A percentile compares a stretch with the other conserved stretches of the same genome.
These are phyloP conservation scores for Dromococcyx pavoninus DNA, from an alignment of 2,797 vertebrate species.

Conservation along the genomic window DNA sequence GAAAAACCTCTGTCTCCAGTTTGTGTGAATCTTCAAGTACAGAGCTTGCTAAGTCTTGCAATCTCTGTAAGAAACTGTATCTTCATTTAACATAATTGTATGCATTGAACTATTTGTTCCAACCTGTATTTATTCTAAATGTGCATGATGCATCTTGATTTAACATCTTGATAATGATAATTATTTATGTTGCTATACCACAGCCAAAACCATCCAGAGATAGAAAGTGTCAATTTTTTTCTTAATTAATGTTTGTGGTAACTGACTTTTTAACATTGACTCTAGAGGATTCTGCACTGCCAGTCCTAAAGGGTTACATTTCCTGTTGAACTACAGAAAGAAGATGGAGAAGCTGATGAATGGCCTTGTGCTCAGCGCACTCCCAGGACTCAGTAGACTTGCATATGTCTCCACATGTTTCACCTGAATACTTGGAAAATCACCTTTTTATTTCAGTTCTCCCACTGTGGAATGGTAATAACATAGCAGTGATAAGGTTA, in stretches of 20 bases:
- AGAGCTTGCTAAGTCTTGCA: not conserved
- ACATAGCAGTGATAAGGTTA: not conserved
- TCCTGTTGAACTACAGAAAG: not conserved
- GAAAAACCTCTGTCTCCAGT: not conserved
- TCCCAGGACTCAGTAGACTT: not conserved
- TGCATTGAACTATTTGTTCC: not conserved
- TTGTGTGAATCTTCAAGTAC: not conserved
- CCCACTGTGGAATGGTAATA: not conserved
- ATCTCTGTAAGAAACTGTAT: not conserved
- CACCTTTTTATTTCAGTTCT: not conserved
- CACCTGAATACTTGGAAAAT: not conserved
- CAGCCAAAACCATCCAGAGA: not conserved
- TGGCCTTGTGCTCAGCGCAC: not conserved
- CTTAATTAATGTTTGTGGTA: not conserved
- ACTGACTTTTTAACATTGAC: not conserved
- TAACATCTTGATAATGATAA: not conserved
- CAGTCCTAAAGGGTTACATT: not conserved
- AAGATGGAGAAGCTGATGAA: not conserved
- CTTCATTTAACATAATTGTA: not conserved
- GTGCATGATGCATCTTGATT: not conserved
- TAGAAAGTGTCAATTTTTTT: not conserved
- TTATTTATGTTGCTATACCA: not conserved
- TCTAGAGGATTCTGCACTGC: not conserved
- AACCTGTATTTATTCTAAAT: not conserved
- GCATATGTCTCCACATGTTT: not conserved